These are phyloP conservation scores for Salminus brasiliensis DNA, from an alignment of 2,113 vertebrate genomes.

Conservation along the genomic window DNA sequence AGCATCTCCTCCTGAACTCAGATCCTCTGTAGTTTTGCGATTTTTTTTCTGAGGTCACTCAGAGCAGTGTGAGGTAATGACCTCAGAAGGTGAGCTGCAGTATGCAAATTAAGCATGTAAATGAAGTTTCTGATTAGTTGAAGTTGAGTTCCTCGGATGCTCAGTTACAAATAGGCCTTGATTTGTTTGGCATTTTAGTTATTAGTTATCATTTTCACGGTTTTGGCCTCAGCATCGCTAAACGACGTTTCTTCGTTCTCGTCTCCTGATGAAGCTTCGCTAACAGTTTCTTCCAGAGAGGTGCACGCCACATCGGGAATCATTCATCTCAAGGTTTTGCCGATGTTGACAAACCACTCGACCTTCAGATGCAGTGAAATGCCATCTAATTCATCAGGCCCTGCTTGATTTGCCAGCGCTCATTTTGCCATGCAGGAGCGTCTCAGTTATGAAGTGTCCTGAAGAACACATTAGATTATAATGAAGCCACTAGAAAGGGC, in stretches of 20 bases:
- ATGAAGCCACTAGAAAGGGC: slow-evolving; percentile 50
- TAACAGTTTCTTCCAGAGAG: slow-evolving; percentile 7
- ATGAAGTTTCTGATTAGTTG: background rate
- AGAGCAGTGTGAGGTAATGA: background rate
- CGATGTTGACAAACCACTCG: slow-evolving; percentile 71
- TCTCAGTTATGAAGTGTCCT: slow-evolving; percentile 59
- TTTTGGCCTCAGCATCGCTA: slow-evolving; percentile 16
- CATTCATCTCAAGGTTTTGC: slow-evolving; percentile 56
- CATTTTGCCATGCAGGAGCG: slow-evolving; percentile 57
- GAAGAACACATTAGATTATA: slow-evolving; percentile 57
- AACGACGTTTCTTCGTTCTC: background rate
- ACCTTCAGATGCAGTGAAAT: slow-evolving; percentile 74
- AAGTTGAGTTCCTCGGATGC: background rate
- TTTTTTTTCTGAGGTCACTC: background rate
- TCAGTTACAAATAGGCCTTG: background rate
- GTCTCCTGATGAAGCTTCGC: background rate
- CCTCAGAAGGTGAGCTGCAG: background rate
- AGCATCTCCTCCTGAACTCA: background rate
- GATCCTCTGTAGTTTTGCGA: background rate
- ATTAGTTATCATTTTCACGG: background rate
- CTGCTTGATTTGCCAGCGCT: slow-evolving; percentile 63
- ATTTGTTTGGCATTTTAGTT: background rate
- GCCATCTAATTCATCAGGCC: slow-evolving; percentile 70
- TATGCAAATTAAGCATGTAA: too few relatives aligned
- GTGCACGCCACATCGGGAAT: slow-evolving; percentile 44